Evolutionary conservation across 1,140 invertebrate genomes (phyloP).

Genomic region (Drosophila cardini): DNA sequence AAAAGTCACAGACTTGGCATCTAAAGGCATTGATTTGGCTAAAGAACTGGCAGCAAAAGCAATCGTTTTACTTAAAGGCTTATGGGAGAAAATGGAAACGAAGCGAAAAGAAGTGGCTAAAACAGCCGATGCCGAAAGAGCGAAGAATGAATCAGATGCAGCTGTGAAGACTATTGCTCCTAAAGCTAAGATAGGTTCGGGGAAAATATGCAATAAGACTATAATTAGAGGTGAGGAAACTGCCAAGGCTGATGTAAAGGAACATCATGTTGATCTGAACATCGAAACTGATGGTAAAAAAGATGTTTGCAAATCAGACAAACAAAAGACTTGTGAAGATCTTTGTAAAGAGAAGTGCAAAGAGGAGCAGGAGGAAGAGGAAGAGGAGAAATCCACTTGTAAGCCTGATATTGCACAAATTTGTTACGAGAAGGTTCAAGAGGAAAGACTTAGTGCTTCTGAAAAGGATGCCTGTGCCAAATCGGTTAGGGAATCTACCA

Average conservation of each 20-base stretch:
- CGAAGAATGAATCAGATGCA: not conserved
- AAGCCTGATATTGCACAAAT: not conserved
- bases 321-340: not conserved
- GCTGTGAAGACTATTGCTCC: not conserved
- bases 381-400: not conserved
- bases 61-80: not conserved
- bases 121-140: slow-evolving; percentile 4
- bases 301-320: not conserved
- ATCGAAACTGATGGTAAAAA: not conserved
- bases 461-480: not conserved
- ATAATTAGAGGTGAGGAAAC: slow-evolving; percentile 48
- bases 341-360: slow-evolving; percentile 2
- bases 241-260: slow-evolving; percentile 48
- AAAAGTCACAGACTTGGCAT: slow-evolving; percentile 13
- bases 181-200: not conserved
- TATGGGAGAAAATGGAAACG: not conserved
- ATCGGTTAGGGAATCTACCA: not conserved
- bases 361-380: not conserved
- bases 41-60: slow-evolving; percentile 28
- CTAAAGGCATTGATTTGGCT: slow-evolving; percentile 26
- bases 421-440: slow-evolving; percentile 1
- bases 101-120: slow-evolving; percentile 4
- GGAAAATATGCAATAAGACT: slow-evolving; percentile 57
- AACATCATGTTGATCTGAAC: slow-evolving; percentile 41
- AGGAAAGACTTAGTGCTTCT: not conserved